Conservation (phyloP, 2,113 vertebrate genomes). For the Mobula birostris region DNA sequence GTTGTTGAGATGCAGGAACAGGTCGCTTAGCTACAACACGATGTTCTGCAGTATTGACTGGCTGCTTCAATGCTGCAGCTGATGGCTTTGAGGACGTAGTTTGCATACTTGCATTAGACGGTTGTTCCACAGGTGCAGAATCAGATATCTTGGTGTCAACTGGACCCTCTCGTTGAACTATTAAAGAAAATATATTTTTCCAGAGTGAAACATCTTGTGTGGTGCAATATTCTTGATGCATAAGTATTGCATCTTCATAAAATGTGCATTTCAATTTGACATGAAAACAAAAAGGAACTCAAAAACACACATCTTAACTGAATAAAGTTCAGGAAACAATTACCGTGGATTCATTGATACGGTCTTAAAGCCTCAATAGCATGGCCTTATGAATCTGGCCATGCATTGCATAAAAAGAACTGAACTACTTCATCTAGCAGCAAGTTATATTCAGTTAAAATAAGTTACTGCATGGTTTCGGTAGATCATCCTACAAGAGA, state of each 20-base stretch:
- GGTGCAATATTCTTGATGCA: neutral
- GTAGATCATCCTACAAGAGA: neutral
- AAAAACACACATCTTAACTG: neutral
- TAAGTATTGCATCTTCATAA: neutral
- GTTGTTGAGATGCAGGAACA: constrained; percentile 1
- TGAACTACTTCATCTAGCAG: neutral
- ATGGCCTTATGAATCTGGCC: neutral
- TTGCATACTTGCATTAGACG: constrained; percentile 40
- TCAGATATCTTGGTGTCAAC: constrained; percentile 41
- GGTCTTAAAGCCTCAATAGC: neutral
- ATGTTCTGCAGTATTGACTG: neutral
- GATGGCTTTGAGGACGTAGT: constrained; percentile 8
- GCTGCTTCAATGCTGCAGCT: neutral
- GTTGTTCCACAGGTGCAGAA: constrained; percentile 36
- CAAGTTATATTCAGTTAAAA: neutral
- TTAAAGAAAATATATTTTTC: constrained; percentile 44
- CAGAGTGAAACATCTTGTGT: neutral
- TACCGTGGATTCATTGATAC: too few relatives aligned
- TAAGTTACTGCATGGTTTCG: too few relatives aligned
- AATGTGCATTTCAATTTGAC: neutral
- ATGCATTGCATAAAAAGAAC: neutral
- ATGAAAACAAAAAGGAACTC: neutral
- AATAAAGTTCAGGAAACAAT: neutral
- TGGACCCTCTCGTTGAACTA: constrained; percentile 45
- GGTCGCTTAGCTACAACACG: neutral